phyloP scores from a whole-genome alignment of 2,113 vertebrate genomes.

The Erinaceus europaeus region DNA sequence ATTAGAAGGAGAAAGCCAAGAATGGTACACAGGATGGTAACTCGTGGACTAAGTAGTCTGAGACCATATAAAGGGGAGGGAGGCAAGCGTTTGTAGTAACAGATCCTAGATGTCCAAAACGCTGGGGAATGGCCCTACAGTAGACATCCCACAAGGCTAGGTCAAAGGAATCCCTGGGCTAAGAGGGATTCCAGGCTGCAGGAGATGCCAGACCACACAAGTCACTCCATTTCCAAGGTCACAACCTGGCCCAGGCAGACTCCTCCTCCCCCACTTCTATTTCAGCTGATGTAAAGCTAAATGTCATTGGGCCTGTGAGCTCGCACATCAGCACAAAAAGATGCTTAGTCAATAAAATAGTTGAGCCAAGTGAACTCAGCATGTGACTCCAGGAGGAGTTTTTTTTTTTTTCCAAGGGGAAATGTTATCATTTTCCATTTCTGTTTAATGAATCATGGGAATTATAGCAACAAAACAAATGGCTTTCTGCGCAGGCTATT shows the following conservation, averaged over 20 bases:
- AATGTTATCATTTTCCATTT: conserved; percentile 97
- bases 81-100: too few species aligned
- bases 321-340: conserved; percentile 88
- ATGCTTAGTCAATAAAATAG: conserved; percentile 94
- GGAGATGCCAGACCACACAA: background rate
- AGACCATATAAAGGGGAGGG: background rate
- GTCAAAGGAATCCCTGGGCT: background rate
- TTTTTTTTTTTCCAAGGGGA: conserved; percentile 88
- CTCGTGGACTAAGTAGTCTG: background rate
- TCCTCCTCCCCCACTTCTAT: conserved; percentile 43
- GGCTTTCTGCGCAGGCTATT: conserved; percentile 97
- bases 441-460: conserved; percentile 99
- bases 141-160: fast-evolving
- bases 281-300: conserved; percentile 74
- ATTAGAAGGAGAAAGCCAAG: background rate
- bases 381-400: conserved; percentile 90
- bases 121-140: background rate
- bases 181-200: background rate
- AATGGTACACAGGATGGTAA: background rate
- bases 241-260: fast-evolving
- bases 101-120: background rate
- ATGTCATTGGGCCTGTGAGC: conserved; percentile 69
- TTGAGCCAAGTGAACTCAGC: conserved; percentile 91
- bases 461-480: conserved; percentile 99
- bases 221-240: conserved; percentile 20